phyloP scores from a whole-genome alignment of 2,113 vertebrate genomes.

The Callorhinus ursinus region DNA sequence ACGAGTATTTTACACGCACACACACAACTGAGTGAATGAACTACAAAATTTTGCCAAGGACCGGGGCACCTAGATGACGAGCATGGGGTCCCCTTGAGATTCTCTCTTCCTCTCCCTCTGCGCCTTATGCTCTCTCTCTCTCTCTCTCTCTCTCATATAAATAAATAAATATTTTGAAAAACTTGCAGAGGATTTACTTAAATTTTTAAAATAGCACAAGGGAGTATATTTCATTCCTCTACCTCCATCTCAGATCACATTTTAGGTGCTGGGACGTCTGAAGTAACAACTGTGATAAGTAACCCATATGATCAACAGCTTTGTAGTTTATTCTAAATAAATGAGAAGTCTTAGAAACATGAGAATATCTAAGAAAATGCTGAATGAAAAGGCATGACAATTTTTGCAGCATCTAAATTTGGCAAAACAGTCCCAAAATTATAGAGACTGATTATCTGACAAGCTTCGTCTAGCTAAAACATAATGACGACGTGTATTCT shows the following conservation, averaged over 20 bases:
- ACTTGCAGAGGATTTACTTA: neutral
- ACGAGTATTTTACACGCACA: neutral
- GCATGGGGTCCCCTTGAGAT: fast-evolving
- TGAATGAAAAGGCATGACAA: neutral
- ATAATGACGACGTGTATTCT: neutral
- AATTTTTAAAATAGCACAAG: neutral
- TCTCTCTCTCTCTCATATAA: neutral
- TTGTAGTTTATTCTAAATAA: neutral
- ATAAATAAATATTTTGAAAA: neutral
- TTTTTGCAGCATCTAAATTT: neutral
- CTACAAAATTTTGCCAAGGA: neutral
- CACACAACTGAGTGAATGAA: neutral
- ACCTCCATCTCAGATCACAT: neutral
- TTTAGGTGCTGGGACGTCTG: neutral
- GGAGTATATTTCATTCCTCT: neutral
- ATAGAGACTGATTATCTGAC: neutral
- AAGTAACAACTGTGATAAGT: neutral
- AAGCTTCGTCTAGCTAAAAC: neutral
- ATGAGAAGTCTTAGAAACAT: neutral
- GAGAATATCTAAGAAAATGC: neutral
- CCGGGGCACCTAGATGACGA: too few relatives aligned
- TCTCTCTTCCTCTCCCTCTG: neutral
- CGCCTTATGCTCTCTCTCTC: neutral
- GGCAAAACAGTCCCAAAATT: neutral
- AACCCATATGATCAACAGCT: neutral